Conservation (phyloP, 2,888 invertebrate species). For the Cheilosia soror region DNA sequence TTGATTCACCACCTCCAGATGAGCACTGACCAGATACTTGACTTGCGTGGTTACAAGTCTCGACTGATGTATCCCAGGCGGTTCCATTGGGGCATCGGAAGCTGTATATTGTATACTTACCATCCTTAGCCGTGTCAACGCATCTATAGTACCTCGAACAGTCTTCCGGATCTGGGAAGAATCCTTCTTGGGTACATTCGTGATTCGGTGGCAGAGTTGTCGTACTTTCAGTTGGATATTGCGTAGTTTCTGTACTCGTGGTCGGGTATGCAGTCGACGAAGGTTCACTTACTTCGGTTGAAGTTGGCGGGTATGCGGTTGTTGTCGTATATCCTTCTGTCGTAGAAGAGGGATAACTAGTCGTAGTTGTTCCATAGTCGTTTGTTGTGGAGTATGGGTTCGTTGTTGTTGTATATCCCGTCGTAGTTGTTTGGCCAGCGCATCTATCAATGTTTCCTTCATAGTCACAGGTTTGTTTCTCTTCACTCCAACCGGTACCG, state of each 20-base stretch:
- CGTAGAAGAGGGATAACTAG: slow-evolving; percentile 57
- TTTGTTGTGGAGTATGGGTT: slow-evolving; percentile 41
- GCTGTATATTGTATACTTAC: slow-evolving; percentile 84
- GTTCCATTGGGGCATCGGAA: slow-evolving; percentile 86
- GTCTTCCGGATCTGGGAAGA: slow-evolving; percentile 83
- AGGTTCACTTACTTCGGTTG: slow-evolving; percentile 3
- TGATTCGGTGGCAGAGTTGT: slow-evolving; percentile 76
- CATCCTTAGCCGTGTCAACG: slow-evolving; percentile 81
- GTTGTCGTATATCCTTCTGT: slow-evolving; percentile 35
- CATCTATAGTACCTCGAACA: slow-evolving; percentile 87
- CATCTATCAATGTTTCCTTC: slow-evolving; percentile 81
- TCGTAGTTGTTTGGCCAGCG: slow-evolving; percentile 76
- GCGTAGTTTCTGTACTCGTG: slow-evolving; percentile 64
- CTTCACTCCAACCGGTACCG: slow-evolving; percentile 89
- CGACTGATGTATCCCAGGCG: slow-evolving; percentile 86
- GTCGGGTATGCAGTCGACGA: slow-evolving; percentile 74
- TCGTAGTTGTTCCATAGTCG: slow-evolving; percentile 46
- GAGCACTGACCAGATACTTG: slow-evolving; percentile 81
- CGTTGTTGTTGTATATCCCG: slow-evolving; percentile 70
- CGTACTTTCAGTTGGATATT: slow-evolving; percentile 49
- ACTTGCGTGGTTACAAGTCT: slow-evolving; percentile 84
- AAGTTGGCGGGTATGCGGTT: slow-evolving; percentile 49
- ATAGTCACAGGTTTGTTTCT: slow-evolving; percentile 86
- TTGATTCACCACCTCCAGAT: slow-evolving; percentile 74
- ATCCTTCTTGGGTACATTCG: slow-evolving; percentile 83